A percentile compares a stretch with the other conserved stretches of the same genome.
Conservation (phyloP, 2,888 invertebrate species). For the Smittia sp. region DNA sequence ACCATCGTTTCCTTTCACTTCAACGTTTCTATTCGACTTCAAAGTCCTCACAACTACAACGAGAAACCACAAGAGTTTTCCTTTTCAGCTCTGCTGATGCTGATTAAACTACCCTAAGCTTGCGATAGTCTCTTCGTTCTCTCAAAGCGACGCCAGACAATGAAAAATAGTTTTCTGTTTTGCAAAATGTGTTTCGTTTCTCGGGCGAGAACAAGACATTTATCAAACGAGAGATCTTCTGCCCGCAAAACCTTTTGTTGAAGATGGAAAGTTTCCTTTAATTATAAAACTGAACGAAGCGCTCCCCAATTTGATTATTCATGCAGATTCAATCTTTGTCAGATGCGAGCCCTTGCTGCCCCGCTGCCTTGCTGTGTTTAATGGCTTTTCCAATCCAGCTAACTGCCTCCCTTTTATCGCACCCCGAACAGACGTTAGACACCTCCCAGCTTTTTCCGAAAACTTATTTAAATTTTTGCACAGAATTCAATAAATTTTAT, state of each 20-base stretch:
- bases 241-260: not conserved
- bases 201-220: conserved; percentile 31
- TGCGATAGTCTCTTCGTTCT: not conserved
- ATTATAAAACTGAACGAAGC: not conserved
- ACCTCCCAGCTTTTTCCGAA: not conserved
- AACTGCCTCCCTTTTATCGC: conserved; percentile 17
- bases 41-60: not conserved
- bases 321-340: conserved; percentile 23
- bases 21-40: too few relatives aligned
- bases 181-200: conserved; percentile 30
- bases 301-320: not conserved
- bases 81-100: not conserved
- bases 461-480: conserved; percentile 8
- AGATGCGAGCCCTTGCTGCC: not conserved
- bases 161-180: conserved; percentile 39
- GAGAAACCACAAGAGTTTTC: conserved; percentile 26
- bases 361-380: not conserved
- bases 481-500: conserved; percentile 16
- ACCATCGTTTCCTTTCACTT: too few relatives aligned
- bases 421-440: conserved; percentile 4
- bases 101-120: not conserved
- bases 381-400: conserved; percentile 12
- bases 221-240: conserved; percentile 34
- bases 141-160: conserved; percentile 11
- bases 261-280: conserved; percentile 19